phyloP scores from a whole-genome alignment of 2,888 invertebrate genomes.

The Melangyna quadrimaculata region DNA sequence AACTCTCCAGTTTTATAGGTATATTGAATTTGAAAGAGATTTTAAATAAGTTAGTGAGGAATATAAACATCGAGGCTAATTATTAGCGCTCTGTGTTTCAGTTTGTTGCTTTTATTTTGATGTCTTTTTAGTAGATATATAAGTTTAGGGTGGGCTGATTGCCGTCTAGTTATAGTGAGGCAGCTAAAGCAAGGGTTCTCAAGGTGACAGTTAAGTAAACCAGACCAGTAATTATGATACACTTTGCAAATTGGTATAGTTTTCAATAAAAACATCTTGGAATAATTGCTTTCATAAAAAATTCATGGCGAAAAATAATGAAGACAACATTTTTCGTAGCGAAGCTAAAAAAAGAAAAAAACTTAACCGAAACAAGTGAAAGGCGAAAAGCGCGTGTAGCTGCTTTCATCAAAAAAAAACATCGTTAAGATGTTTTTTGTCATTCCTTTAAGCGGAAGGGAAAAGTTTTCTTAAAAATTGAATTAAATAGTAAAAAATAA shows the following conservation, averaged over 20 bases:
- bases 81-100: not conserved
- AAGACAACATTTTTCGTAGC: no score
- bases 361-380: no score
- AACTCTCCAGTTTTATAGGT: not conserved
- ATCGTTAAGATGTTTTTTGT: no score
- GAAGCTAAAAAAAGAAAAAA: no score
- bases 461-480: no score
- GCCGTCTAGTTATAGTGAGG: not conserved
- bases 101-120: not conserved
- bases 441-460: no score
- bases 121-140: constrained; percentile 11
- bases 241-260: not conserved
- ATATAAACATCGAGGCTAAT: constrained; percentile 24
- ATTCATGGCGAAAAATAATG: not conserved
- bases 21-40: constrained; percentile 12
- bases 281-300: not conserved
- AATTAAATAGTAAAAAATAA: no score
- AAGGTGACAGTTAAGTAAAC: not conserved
- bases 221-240: not conserved
- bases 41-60: constrained; percentile 39
- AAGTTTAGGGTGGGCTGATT: constrained; percentile 2
- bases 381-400: no score
- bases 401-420: no score
- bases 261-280: not conserved
- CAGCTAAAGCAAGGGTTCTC: not conserved